Base-by-base conservation (phyloP, 2,888 invertebrate genomes). In the Noctua comes region DNA sequence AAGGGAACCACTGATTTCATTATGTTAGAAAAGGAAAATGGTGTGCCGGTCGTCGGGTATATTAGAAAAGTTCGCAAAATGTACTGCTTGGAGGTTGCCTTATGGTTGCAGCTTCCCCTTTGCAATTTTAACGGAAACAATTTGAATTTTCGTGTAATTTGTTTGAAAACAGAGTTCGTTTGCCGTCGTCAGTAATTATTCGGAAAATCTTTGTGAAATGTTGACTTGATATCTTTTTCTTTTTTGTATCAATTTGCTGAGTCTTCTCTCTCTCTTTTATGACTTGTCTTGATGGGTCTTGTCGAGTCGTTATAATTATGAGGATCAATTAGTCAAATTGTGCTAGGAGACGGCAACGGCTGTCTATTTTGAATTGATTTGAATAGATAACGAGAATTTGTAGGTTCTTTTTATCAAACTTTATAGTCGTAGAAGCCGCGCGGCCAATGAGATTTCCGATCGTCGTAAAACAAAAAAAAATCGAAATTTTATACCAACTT, bases 61-160 rank as follows among this genome's bases (percentile, higher is more conserved):
- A 88, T 88, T 88, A 89, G 83, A 83, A 88, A 88, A 88, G 83
- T 88, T 88, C 68, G 71, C 68, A 86, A 86, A 86, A 86, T 89
- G 75, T 86, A 83, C 87, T 80, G 80, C 51, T 27, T 27, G 57
- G 27, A 21, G n/a, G n/a, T n/a, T 8, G 8, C 18, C 62, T 31
- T 81, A 86, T 85, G 88, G 88, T 68, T 89, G 80, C n/a, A 77
- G 57, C 36, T 79, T 78, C 43, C 54, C 57, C 57, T 77, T 83
- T 66, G 36, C 46, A 18, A 68, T 77, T 74, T 71, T 27, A 43
- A 16, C 21, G 40, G 48, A 27, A n/a, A 74, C 27, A 43, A 59
- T 68, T 76, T 80, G 40, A 66, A 36, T 66, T 40, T 70, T 70
- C 46, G 8, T 43, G 27, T 36, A 46, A 71, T 57, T 80, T 59